Evolutionary conservation across 2,888 invertebrate species (phyloP).

Genomic region (Tuberolachnus salignus): DNA sequence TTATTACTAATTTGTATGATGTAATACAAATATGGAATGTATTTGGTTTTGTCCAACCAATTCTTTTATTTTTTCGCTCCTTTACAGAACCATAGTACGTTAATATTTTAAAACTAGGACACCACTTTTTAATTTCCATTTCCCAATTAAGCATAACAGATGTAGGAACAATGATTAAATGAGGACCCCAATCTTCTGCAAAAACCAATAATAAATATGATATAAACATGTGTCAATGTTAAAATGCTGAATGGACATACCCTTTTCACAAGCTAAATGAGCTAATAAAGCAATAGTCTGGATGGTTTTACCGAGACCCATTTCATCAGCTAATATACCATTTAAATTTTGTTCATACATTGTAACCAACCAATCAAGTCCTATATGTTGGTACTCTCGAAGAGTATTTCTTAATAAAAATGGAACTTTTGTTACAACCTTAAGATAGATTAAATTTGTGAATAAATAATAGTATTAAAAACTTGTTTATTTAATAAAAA

Average conservation of each 20-base stretch:
- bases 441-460: neutral
- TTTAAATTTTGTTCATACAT: constrained; percentile 94
- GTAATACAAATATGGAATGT: constrained; percentile 98
- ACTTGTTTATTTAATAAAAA: constrained; percentile 53
- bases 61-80: constrained; percentile 88
- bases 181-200: constrained; percentile 92
- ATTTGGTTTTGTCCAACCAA: constrained; percentile 97
- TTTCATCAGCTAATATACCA: constrained; percentile 95
- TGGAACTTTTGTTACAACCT: constrained; percentile 92
- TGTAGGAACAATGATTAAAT: constrained; percentile 97
- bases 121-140: constrained; percentile 99
- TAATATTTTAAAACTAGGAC: constrained; percentile 97
- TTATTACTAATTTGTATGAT: constrained; percentile 96
- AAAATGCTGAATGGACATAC: constrained; percentile 61
- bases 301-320: constrained; percentile 97
- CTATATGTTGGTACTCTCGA: constrained; percentile 96
- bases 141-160: constrained; percentile 99
- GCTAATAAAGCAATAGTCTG: constrained; percentile 94
- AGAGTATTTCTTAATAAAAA: constrained; percentile 87
- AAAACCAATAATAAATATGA: constrained; percentile 54
- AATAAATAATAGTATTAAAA: neutral
- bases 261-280: constrained; percentile 89
- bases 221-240: neutral
- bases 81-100: constrained; percentile 97
- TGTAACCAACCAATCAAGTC: constrained; percentile 95